phyloP scores from a whole-genome alignment of 2,797 vertebrate genomes.

The Cottoperca gobio region DNA sequence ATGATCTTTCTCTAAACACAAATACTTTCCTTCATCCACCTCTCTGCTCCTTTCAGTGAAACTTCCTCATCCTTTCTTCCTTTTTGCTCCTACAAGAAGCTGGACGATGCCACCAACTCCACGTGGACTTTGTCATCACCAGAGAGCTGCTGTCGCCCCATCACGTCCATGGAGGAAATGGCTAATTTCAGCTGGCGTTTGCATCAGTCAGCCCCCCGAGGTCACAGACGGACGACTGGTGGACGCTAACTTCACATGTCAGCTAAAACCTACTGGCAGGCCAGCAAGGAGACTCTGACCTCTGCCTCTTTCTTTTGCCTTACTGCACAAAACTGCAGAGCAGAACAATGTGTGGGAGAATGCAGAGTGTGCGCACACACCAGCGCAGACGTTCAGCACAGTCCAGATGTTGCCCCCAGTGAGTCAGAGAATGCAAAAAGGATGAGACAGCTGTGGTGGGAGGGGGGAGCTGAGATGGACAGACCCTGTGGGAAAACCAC shows the following conservation, averaged over 20 bases:
- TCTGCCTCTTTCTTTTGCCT: conserved; percentile 19
- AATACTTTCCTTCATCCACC: conserved; percentile 24
- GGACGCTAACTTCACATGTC: conserved; percentile 56
- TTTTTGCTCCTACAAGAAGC: conserved; percentile 9
- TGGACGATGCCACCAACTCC: neutral
- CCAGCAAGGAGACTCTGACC: conserved; percentile 48
- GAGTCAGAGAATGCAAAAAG: conserved; percentile 65
- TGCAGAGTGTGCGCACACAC: neutral
- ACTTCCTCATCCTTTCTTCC: conserved; percentile 15
- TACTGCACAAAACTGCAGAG: neutral
- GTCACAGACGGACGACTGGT: conserved; percentile 39
- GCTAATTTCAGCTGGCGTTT: conserved; percentile 51
- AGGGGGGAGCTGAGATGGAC: conserved; percentile 47
- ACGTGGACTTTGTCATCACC: conserved; percentile 32
- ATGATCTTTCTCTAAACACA: conserved; percentile 23
- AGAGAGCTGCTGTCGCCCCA: conserved; percentile 31
- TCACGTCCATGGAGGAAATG: conserved; percentile 43
- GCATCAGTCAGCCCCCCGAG: conserved; percentile 40
- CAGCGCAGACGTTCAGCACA: conserved; percentile 17
- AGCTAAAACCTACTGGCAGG: conserved; percentile 34
- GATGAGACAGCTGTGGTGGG: conserved; percentile 64
- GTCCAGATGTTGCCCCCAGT: conserved; percentile 76
- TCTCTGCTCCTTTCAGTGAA: conserved; percentile 1
- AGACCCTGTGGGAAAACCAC: conserved; percentile 69
- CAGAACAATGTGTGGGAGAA: conserved; percentile 34